A percentile compares a stretch with the other conserved stretches of the same genome.
These are phyloP conservation scores for Bothrops jararaca DNA, from an alignment of 2,113 vertebrate species.

Conservation along the genomic window DNA sequence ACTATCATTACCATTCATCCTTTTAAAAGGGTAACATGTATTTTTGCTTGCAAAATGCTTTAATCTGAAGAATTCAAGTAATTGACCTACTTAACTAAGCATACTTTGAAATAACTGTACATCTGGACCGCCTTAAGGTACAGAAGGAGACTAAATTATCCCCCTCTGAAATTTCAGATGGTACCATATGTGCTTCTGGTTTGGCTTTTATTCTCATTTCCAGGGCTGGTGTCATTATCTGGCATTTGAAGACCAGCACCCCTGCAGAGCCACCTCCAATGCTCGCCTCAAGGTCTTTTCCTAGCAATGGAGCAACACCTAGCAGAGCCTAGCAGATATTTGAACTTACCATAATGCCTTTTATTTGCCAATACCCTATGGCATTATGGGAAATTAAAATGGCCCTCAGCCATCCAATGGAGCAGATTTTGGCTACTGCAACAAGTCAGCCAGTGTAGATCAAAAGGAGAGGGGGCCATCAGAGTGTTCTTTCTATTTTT, in stretches of 20 bases:
- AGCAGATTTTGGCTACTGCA: neutral
- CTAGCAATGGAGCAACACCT: neutral
- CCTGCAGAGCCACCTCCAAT: neutral
- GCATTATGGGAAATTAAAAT: neutral
- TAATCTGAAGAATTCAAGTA: slow-evolving; percentile 2
- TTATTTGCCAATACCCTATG: too few relatives aligned
- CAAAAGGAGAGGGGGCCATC: neutral
- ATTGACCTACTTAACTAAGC: neutral
- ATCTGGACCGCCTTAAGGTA: neutral
- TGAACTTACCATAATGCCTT: neutral
- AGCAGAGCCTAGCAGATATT: neutral
- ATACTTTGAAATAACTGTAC: neutral
- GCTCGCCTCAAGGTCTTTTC: neutral
- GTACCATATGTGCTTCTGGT: neutral
- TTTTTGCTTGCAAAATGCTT: neutral
- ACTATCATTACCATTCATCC: neutral
- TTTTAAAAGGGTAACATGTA: neutral
- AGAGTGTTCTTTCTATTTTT: neutral
- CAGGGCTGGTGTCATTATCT: neutral
- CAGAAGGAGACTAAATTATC: neutral
- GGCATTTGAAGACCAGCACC: neutral
- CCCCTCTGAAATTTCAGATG: neutral
- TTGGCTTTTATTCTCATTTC: neutral
- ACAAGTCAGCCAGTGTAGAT: neutral
- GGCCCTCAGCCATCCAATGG: neutral